Evolutionary conservation across 1,140 invertebrate genomes (phyloP), one percentile per base, ranked within the genome.

Genomic region (Hyposmocoma kahamanoa): DNA sequence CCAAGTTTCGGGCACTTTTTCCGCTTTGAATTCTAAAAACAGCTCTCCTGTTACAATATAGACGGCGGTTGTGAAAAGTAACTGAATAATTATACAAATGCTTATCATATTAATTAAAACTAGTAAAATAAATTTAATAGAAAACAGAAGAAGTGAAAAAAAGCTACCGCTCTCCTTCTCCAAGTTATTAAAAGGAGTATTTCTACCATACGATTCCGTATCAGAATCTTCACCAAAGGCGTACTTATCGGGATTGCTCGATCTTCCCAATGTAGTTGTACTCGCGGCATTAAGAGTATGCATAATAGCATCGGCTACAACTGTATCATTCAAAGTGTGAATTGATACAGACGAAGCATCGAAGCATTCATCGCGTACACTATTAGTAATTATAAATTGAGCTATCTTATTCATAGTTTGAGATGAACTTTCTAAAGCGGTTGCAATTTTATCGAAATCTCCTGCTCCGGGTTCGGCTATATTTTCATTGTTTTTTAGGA

Each of bases 281-380:
- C 26, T 26, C 24, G 39, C 53, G 1, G 49, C 57, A 22, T 34
- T 24, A n/a, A n/a, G n/a, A n/a, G n/a, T n/a, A 4, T 48, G 38
- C 1, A 59, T 22, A 42, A 38, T 58, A 38, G 21, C 15, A 1
- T 36, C 64, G 2, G 46, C 43, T 42, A 50, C 36, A 11, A 59
- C 8, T 1, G 66, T 51, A 15, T 74, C 74, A 24, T 62, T 44
- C 2, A 73, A 24, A 26, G 65, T 78, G 38, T 71, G 67, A 11
- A 84, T 75, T 1, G 80, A 76, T n/a, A 79, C 59, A 22, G 60
- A 38, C 0, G 72, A 77, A 10, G 63, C 17, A 17, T 22, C 41
- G 30, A 11, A 11, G 8, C 26, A 20, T 20, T 47, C 20, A 10
- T 24, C 22, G 21, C 41, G 38, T 20, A 15, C 36, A 45, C 34